Evolutionary conservation across 2,113 vertebrate genomes (phyloP).

Genomic region (Lepus timidus): DNA sequence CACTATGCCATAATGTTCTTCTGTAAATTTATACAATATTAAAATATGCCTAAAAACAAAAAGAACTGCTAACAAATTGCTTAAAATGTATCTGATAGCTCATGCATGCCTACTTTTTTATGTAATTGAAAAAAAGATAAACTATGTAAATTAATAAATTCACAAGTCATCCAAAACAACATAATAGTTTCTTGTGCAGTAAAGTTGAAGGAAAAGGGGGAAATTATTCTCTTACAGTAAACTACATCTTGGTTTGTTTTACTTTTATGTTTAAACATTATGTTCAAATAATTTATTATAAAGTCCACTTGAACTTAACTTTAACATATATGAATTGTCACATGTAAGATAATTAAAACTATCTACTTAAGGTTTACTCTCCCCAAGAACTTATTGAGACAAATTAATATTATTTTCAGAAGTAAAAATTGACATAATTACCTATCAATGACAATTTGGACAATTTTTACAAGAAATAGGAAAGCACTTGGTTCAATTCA

Average conservation of each 20-base stretch:
- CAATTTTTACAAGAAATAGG: not conserved
- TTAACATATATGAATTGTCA: not conserved
- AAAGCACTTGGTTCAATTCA: not conserved
- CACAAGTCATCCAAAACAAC: not conserved
- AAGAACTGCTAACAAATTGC: not conserved
- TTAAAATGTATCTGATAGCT: not conserved
- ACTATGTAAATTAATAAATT: constrained; percentile 31
- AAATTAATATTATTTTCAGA: constrained; percentile 58
- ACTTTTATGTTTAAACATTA: constrained; percentile 14
- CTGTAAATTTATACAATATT: constrained; percentile 21
- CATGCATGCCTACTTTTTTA: not conserved
- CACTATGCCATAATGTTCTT: not conserved
- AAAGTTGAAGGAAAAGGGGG: not conserved
- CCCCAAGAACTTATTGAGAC: constrained; percentile 2
- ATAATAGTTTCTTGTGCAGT: not conserved
- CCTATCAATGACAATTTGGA: constrained; percentile 30
- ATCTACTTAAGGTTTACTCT: not conserved
- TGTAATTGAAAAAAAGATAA: not conserved
- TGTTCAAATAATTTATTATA: not conserved
- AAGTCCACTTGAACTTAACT: constrained; percentile 21
- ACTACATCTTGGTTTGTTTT: not conserved
- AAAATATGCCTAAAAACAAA: constrained; percentile 36
- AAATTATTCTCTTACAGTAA: constrained; percentile 10
- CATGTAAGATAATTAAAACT: not conserved
- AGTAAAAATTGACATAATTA: constrained; percentile 13